A percentile compares a stretch with the other conserved stretches of the same genome.
Evolutionary conservation across 1,140 invertebrate species (phyloP).

Genomic region (Galleria mellonella): DNA sequence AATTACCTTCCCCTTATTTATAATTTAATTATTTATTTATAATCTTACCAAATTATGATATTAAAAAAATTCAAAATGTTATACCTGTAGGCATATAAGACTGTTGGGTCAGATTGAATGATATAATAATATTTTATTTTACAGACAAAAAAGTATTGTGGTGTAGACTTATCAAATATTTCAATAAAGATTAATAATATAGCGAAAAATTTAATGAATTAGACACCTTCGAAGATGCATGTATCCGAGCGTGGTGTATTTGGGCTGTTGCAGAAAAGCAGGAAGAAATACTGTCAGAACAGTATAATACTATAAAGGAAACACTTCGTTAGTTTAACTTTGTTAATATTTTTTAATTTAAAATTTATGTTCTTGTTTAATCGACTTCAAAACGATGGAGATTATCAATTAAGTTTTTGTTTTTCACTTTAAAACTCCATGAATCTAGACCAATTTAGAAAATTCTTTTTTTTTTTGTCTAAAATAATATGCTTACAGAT

Average conservation of each 20-base stretch:
- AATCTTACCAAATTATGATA: no score
- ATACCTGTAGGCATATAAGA: no score
- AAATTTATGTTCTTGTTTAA: not conserved
- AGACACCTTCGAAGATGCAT: slow-evolving; percentile 21
- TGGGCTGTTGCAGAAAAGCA: slow-evolving; percentile 39
- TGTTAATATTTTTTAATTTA: not conserved
- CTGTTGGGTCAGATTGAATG: no score
- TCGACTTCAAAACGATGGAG: no score
- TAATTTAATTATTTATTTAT: no score
- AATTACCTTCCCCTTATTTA: no score
- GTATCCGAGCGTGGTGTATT: slow-evolving; percentile 42
- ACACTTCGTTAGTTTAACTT: slow-evolving; percentile 22
- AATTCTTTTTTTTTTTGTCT: no score
- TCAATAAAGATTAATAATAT: slow-evolving; percentile 22
- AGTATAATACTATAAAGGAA: slow-evolving; percentile 26
- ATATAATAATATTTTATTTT: slow-evolving; percentile 14
- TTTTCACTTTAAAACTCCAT: no score
- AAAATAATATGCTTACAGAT: no score
- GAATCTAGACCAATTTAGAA: no score
- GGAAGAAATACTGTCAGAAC: slow-evolving; percentile 17
- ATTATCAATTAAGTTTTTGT: no score
- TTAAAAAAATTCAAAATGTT: no score
- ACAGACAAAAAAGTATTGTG: slow-evolving; percentile 50
- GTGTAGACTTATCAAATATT: slow-evolving; percentile 32
- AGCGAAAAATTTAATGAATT: slow-evolving; percentile 30